Percentiles rank a stretch among this genome's conserved stretches.
Conservation (phyloP, 2,888 invertebrate species). For the Flabesymbios commensalis region DNA sequence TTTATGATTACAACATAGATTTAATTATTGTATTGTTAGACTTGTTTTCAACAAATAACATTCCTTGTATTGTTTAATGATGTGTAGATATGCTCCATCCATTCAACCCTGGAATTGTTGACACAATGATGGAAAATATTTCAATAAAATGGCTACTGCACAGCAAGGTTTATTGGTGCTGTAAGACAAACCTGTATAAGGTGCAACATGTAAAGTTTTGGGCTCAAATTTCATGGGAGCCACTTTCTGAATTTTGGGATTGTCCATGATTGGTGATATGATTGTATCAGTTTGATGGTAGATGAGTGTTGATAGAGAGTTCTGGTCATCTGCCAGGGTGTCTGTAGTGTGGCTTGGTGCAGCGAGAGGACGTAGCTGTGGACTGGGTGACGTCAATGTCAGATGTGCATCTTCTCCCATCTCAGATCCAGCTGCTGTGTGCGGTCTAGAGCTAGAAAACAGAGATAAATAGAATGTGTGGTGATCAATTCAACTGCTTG, state of each 20-base stretch:
- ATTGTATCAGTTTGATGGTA: constrained; percentile 56
- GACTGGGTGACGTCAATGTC: constrained; percentile 39
- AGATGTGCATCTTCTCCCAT: constrained; percentile 49
- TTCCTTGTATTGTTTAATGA: no score
- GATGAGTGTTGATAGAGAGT: constrained; percentile 42
- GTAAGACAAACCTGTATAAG: constrained; percentile 43
- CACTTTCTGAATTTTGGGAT: constrained; percentile 51
- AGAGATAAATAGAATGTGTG: background rate
- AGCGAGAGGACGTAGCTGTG: constrained; percentile 44
- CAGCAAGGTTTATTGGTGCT: no score
- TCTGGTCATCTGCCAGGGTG: constrained; percentile 31
- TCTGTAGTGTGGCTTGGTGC: constrained; percentile 50
- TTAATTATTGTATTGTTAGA: no score
- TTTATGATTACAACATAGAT: no score
- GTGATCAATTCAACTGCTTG: no score
- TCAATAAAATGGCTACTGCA: no score
- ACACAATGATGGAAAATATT: no score
- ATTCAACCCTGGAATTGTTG: no score
- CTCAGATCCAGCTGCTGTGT: constrained; percentile 42
- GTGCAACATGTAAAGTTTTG: constrained; percentile 53
- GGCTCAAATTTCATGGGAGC: constrained; percentile 53
- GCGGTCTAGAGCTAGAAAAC: constrained; percentile 49
- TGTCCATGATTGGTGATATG: constrained; percentile 54
- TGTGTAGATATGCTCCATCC: no score
- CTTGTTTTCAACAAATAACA: no score